Base-by-base conservation (phyloP, 1,140 invertebrate species). In the Drosophila arawakana region DNA sequence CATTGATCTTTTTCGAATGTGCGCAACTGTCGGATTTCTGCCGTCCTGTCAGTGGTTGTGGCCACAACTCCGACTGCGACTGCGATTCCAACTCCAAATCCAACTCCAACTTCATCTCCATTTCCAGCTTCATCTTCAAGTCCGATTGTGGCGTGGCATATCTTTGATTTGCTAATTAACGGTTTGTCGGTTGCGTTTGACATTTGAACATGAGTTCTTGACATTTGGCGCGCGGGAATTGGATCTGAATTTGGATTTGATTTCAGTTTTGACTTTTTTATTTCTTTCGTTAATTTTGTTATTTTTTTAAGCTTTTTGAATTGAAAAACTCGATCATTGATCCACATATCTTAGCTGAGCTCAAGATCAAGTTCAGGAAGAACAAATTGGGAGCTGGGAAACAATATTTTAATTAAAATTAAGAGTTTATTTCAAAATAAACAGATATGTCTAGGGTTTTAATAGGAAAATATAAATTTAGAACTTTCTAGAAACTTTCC, bases 131-230 rank as follows among this genome's bases (percentile, higher is more conserved):
- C 50, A 57, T 18, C 25, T 37, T 7, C 50, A 41, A 25, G 15
- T 73, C 35, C 11, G 69, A 50, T 68, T 79, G 66, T 76, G 79
- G 78, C 79, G 66, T 86, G 82, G 83, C 83, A 88, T 86, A 89
- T 84, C 84, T 89, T 89, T 89, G 84, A 89, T 89, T 89, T 89
- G 84, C 84, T 89, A 89, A 89, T 89, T 89, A 89, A 89, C 84
- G 84, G 84, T 89, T 89, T 89, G 84, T 89, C 84, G 84, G 84
- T 89, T 84, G 59, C 70, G 84, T 89, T 89, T 89, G 84, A 89
- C 84, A 89, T 73, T 89, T 89, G 78, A 89, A 89, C 84, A 89
- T 89, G 85, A 89, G 81, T 89, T 89, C 78, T 78, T 89, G 84
- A 84, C 84, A 89, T 89, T 81, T 73, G 72, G 66, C 61, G 57